A percentile compares a stretch with the other conserved stretches of the same genome.
Evolutionary conservation across 2,888 invertebrate species (phyloP).

Genomic region (Thymelicus acteon): DNA sequence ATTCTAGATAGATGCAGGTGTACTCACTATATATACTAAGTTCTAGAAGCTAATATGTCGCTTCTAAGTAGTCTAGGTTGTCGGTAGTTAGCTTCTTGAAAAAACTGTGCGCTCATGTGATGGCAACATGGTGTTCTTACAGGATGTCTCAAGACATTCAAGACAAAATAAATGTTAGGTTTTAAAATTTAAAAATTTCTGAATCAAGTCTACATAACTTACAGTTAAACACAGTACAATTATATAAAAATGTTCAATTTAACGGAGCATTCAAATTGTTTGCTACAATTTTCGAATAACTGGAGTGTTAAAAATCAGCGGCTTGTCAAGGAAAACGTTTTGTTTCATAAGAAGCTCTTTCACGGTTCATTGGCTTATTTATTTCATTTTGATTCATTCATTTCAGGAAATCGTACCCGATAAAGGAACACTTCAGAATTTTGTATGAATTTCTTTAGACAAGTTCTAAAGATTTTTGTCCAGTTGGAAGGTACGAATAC

Average conservation of each 20-base stretch:
- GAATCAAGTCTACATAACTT: neutral
- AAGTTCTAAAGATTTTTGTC: too few species aligned
- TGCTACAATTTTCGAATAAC: slow-evolving; percentile 50
- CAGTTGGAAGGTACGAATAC: too few species aligned
- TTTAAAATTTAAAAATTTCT: neutral
- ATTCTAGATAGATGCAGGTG: too few species aligned
- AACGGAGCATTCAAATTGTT: slow-evolving; percentile 36
- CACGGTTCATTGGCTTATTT: slow-evolving; percentile 63
- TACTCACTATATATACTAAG: too few species aligned
- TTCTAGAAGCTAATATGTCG: too few species aligned
- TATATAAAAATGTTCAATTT: slow-evolving; percentile 14
- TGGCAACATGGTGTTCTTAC: too few species aligned
- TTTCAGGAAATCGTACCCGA: slow-evolving; percentile 39
- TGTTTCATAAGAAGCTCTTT: slow-evolving; percentile 63
- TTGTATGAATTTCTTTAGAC: neutral
- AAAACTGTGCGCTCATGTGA: too few species aligned
- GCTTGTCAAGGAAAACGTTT: slow-evolving; percentile 58
- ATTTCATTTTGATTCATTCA: slow-evolving; percentile 54
- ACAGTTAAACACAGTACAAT: slow-evolving; percentile 5
- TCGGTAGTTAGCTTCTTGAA: too few species aligned
- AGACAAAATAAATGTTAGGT: too few species aligned
- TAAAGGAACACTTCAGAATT: slow-evolving; percentile 22
- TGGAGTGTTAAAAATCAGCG: slow-evolving; percentile 51
- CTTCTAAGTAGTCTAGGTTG: too few species aligned
- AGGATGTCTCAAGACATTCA: too few species aligned